Conservation (phyloP, 2,797 vertebrate species). For the Malurus splendens region DNA sequence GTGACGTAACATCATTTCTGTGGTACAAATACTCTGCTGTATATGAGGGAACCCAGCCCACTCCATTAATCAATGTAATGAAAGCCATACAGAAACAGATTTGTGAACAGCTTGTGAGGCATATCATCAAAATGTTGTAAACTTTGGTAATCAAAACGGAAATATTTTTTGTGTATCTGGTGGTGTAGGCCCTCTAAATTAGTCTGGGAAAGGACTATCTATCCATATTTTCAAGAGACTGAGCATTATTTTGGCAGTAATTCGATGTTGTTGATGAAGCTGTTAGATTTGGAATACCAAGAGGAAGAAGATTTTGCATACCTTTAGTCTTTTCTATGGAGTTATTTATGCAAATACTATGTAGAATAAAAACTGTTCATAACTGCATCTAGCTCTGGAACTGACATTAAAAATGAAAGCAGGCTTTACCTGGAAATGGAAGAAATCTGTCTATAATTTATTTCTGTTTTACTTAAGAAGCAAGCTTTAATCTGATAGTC, state of each 20-base stretch:
- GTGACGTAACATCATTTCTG: background rate
- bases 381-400: background rate
- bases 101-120: conserved; percentile 56
- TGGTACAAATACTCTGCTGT: background rate
- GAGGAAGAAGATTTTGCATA: background rate
- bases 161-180: conserved; percentile 28
- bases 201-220: background rate
- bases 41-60: background rate
- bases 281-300: background rate
- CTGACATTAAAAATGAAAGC: background rate
- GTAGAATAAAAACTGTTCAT: background rate
- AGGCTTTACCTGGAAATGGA: background rate
- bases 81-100: conserved; percentile 40
- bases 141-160: conserved; percentile 26
- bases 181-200: conserved; percentile 8
- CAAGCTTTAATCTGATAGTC: background rate
- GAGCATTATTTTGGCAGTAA: conserved; percentile 28
- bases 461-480: background rate
- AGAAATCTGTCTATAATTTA: background rate
- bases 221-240: conserved; percentile 9
- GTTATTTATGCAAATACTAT: background rate
- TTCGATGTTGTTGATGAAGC: conserved; percentile 8
- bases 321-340: background rate
- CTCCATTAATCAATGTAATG: conserved; percentile 22
- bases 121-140: conserved; percentile 37